Evolutionary conservation across 2,888 invertebrate genomes (phyloP), one percentile per base, ranked within the genome.

Genomic region (Pristionchus fissidentatus): DNA sequence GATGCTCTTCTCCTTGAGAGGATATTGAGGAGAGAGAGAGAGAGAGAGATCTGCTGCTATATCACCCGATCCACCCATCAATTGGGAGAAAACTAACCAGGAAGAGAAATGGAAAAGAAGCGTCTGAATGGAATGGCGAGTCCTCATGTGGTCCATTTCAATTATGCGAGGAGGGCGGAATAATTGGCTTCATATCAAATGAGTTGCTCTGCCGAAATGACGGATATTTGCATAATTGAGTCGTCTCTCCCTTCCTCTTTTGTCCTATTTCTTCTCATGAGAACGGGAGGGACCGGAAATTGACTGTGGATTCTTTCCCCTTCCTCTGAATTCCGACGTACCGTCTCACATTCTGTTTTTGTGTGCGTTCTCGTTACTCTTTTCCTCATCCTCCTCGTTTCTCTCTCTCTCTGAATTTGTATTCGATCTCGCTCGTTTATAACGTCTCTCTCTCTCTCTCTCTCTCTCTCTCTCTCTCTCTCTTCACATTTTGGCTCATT

Each of bases 111-210:
- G 41, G 43, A 41, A 22, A 38, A n/a, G 22, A 19, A 70, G 41
- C n/a, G n/a, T n/a, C n/a, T 70, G 70, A 41, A 41, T 70, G 70
- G 70, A 70, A 32, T 10, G 38, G 66, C 66, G 5, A n/a, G 55
- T 5, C 4, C 22, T 22, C 29, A 29, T 32, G 60, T 38, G 43
- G 70, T 70, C 70, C 70, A 70, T 70, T 70, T 70, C 70, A 70
- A 70, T 70, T 70, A 70, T 70, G 70, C 70, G 70, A 26, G 70
- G 41, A 66, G 70, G 70, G 70, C 70, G 70, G 70, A 70, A 70
- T 70, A 70, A 70, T 70, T 70, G 70, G 70, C 70, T 70, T 70
- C 70, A 70, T 70, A 70, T 70, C 41, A 43, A 70, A 70, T 70
- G 70, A 70, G 70, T 70, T 70, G 70, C 41, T 35, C 60, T 29